Base-by-base conservation (phyloP, 35 echinoderm and acorn worm genomes). In the Nesometra sesokonis region DNA sequence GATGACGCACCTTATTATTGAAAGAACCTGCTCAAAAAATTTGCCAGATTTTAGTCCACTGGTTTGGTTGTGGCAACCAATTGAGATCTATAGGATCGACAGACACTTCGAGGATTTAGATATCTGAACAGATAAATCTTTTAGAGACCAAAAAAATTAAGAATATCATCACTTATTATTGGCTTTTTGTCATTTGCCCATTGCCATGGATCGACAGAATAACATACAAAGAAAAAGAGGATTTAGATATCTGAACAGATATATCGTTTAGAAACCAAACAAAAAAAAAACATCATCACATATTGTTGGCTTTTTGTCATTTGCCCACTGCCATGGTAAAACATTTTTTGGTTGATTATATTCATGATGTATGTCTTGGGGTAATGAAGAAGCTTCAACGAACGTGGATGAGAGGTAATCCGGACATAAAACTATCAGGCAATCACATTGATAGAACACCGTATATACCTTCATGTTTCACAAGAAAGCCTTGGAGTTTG, bases 231-330 rank as follows among this genome's bases (percentile, higher is more conserved):
- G 38, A 43, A 7, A 15, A 7, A 43, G 5, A 15, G 4, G 4
- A 4, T 15, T 43, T 43, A 7, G 38, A 43, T 7, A 7, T 4
- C 38, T 57, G 91, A 11, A 88, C 91, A 79, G 82, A 93, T 33
- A 35, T 29, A 32, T 89, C 84, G 0, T 93, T 89, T 33, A 17
- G 35, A 29, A 35, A 47, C 31, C 77, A 31, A 30, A 0, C 31
- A 0, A 77, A 93, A 89, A 77, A 85, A 32, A 36, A 85, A 21
- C 91, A 93, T 33, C 86, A 93, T 34, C 40, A 47, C 34, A 0
- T 11, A 35, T 4, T 32, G 11, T 35, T 76, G 79, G 30, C 77
- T 0, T 87, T 87, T 27, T 30, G 52, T 17, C n/a, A 87, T 23
- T 23, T 87, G 8, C 34, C 34, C 23, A 78, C 79, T 19, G 31